These are phyloP conservation scores for Oenanthe oenanthe DNA, from an alignment of 2,113 vertebrate species.

Conservation along the genomic window DNA sequence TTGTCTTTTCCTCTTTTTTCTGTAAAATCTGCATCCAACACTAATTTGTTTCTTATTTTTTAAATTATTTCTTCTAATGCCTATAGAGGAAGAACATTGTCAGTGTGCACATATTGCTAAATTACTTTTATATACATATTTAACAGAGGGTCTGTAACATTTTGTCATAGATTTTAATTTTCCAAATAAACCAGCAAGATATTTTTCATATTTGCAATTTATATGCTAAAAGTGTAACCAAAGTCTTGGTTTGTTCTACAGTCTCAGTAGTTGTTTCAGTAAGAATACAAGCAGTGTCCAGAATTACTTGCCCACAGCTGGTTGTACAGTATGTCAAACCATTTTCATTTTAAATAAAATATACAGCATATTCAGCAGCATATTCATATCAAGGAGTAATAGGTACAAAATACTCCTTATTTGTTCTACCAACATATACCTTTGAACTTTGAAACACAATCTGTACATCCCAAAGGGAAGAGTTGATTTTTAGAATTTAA, in stretches of 20 bases:
- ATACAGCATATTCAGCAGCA: background rate
- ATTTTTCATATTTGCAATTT: background rate
- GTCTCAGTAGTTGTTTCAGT: background rate
- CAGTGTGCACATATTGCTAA: background rate
- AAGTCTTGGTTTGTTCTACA: background rate
- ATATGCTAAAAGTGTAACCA: background rate
- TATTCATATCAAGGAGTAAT: background rate
- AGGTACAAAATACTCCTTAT: background rate
- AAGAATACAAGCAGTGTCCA: background rate
- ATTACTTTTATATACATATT: background rate
- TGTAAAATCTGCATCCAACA: background rate
- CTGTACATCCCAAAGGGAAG: background rate
- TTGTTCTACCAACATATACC: background rate
- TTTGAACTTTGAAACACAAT: background rate
- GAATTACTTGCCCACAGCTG: background rate
- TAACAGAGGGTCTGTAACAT: background rate
- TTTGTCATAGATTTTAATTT: background rate
- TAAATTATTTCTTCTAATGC: background rate
- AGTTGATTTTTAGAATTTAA: background rate
- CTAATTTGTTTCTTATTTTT: background rate
- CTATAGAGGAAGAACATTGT: background rate
- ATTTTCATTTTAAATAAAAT: background rate
- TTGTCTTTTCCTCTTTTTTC: background rate
- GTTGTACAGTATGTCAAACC: background rate
- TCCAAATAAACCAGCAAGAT: background rate